phyloP scores from a whole-genome alignment of 37 sponge, comb jelly and placozoan species.

The Beroe ovata region DNA sequence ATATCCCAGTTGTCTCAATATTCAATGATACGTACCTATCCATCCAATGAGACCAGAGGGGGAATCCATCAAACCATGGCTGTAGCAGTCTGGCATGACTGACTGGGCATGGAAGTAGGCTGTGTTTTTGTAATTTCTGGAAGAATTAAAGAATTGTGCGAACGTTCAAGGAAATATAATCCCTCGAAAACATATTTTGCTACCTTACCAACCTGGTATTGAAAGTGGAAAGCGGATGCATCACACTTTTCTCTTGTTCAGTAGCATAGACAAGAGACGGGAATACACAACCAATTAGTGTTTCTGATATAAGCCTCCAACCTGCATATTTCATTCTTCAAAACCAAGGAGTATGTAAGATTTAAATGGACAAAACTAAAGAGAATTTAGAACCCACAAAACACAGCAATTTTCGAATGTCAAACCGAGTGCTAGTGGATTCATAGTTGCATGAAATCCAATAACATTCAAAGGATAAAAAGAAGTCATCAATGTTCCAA shows the following conservation, averaged over 20 bases:
- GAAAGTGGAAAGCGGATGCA: too few species aligned
- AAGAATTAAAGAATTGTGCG: too few species aligned
- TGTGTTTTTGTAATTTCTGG: not conserved
- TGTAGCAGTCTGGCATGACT: not conserved
- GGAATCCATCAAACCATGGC: constrained; percentile 39
- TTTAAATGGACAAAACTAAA: too few species aligned
- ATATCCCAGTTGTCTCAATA: too few species aligned
- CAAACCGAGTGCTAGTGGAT: not conserved
- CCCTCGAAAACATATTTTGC: too few species aligned
- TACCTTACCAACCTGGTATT: too few species aligned
- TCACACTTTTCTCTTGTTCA: not conserved
- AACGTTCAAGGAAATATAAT: too few species aligned
- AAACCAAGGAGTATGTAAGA: not conserved
- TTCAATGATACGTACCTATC: constrained; percentile 58
- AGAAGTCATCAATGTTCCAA: constrained; percentile 1
- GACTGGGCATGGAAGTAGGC: constrained; percentile 45
- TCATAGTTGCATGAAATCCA: constrained; percentile 42
- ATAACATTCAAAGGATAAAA: constrained; percentile 40
- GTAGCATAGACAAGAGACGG: constrained; percentile 34
- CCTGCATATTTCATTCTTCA: not conserved
- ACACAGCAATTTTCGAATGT: too few species aligned
- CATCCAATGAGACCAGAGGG: constrained; percentile 58
- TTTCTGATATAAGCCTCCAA: not conserved
- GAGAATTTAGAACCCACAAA: too few species aligned
- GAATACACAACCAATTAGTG: not conserved